Percentiles rank a stretch among this genome's conserved stretches.
These are phyloP conservation scores for Phylloscopus collybita DNA, from an alignment of 2,797 vertebrate species.

Conservation along the genomic window DNA sequence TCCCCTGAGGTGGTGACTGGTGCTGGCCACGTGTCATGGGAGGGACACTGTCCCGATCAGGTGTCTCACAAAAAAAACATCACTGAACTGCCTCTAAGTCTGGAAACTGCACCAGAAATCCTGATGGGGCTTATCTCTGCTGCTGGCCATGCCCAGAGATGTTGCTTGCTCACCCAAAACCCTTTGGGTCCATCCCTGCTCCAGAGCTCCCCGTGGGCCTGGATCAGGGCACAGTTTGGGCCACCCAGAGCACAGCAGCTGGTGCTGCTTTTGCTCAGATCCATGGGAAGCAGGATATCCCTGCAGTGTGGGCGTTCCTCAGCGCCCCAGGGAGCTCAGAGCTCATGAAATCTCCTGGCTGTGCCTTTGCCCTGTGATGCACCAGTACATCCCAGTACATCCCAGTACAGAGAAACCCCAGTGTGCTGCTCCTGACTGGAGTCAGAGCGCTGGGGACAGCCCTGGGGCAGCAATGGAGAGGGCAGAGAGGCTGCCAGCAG, in stretches of 20 bases:
- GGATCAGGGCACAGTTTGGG: not conserved
- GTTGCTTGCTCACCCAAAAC: not conserved
- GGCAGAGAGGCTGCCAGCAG: not conserved
- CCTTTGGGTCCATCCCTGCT: not conserved
- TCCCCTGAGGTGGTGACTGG: not conserved
- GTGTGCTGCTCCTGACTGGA: not conserved
- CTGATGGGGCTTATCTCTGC: not conserved
- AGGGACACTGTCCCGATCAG: accelerated
- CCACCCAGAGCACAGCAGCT: not conserved
- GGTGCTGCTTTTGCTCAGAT: not conserved
- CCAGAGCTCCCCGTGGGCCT: accelerated
- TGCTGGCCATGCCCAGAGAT: not conserved
- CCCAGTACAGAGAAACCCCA: not conserved
- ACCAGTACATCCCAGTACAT: not conserved
- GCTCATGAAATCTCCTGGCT: not conserved
- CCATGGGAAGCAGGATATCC: not conserved
- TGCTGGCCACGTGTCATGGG: not conserved
- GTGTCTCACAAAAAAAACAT: not conserved
- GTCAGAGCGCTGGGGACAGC: accelerated
- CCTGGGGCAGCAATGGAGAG: not conserved
- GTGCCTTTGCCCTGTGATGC: accelerated
- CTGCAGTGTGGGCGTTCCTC: accelerated
- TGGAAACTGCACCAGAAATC: not conserved
- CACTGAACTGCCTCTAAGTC: not conserved
- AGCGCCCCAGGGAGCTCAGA: not conserved